These are phyloP conservation scores for Mercenaria mercenaria DNA, from an alignment of 1,140 invertebrate genomes.

Conservation along the genomic window DNA sequence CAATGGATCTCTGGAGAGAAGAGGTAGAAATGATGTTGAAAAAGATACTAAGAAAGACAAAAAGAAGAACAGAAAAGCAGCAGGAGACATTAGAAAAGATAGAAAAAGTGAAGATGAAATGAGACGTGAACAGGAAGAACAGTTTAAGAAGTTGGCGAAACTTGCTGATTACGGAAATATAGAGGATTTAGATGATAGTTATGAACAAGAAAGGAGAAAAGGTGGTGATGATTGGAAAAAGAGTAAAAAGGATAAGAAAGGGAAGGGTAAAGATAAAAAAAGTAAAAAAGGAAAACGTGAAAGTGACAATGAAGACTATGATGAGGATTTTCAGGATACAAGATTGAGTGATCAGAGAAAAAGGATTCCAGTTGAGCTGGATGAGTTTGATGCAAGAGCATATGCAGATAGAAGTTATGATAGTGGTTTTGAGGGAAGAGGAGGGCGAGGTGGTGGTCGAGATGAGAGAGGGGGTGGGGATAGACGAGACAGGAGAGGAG, in stretches of 20 bases:
- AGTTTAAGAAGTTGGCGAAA: conserved; percentile 55
- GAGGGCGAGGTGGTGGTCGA: not conserved
- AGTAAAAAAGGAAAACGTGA: conserved; percentile 20
- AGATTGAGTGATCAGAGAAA: conserved; percentile 26
- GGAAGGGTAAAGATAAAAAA: conserved; percentile 40
- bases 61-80: not conserved
- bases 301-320: conserved; percentile 16
- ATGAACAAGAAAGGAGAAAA: conserved; percentile 79
- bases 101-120: conserved; percentile 22
- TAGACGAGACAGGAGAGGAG: not conserved
- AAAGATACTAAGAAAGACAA: conserved; percentile 34
- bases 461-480: not conserved
- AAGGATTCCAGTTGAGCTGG: not conserved
- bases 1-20: conserved; percentile 15
- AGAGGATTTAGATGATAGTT: conserved; percentile 61
- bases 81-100: not conserved
- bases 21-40: conserved; percentile 1
- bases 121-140: conserved; percentile 37
- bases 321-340: not conserved
- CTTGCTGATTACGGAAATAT: conserved; percentile 64
- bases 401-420: conserved; percentile 28
- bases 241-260: conserved; percentile 38
- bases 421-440: not conserved
- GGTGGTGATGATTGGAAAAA: conserved; percentile 13
- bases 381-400: conserved; percentile 25